Evolutionary conservation across 2,113 vertebrate genomes (phyloP).

Genomic region (Girardinichthys multiradiatus): DNA sequence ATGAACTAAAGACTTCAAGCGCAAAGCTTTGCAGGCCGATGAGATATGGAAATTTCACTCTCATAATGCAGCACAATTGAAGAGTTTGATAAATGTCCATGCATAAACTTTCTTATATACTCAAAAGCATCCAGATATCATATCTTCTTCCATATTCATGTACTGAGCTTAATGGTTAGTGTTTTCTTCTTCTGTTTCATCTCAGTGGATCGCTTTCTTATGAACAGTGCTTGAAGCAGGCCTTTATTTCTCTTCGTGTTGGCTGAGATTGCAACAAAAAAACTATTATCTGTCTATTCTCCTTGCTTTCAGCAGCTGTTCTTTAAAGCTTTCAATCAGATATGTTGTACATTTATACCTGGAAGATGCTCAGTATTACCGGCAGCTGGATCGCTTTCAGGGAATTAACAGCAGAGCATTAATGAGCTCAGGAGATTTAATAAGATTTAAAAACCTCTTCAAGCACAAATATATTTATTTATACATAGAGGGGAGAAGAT

Average conservation of each 20-base stretch:
- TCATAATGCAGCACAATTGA: constrained; percentile 30
- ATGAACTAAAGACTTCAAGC: constrained; percentile 49
- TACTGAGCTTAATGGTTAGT: neutral
- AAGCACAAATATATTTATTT: constrained; percentile 3
- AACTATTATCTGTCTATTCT: neutral
- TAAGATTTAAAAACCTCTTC: constrained; percentile 20
- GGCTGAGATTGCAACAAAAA: constrained; percentile 3
- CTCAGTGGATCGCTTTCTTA: neutral
- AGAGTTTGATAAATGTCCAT: constrained; percentile 10
- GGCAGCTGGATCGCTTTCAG: constrained; percentile 17
- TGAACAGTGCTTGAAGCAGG: neutral
- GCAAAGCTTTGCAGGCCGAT: constrained; percentile 48
- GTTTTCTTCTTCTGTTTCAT: too few relatives aligned
- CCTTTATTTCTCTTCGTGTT: neutral
- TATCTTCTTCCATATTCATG: neutral
- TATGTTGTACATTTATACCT: neutral
- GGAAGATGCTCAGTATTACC: constrained; percentile 16
- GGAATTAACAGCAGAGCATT: constrained; percentile 28
- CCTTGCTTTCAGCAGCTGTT: neutral
- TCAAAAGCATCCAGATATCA: neutral
- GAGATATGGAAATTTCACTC: constrained; percentile 15
- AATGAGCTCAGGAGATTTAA: constrained; percentile 29
- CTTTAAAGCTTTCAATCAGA: constrained; percentile 9
- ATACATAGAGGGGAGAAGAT: constrained; percentile 4
- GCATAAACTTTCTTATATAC: neutral